These are phyloP conservation scores for Pterostichus niger DNA, from an alignment of 2,888 invertebrate genomes.

Conservation along the genomic window DNA sequence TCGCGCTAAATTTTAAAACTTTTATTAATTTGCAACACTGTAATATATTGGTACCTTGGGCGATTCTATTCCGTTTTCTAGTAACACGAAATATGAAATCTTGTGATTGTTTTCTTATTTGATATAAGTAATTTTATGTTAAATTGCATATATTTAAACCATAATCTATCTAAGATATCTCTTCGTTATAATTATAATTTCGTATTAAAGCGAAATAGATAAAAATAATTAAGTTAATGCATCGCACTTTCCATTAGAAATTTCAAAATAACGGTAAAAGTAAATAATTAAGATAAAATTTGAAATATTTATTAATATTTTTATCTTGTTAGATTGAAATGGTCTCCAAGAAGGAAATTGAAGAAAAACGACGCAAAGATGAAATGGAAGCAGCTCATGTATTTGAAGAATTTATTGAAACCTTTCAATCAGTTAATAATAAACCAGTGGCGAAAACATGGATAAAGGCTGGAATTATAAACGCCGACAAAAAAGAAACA, in stretches of 20 bases:
- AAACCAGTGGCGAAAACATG: conserved; percentile 87
- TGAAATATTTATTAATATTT: background rate
- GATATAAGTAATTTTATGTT: too few species aligned
- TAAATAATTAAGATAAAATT: background rate
- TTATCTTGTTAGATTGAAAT: background rate
- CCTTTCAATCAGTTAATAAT: conserved; percentile 90
- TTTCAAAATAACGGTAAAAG: background rate
- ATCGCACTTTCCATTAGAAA: too few species aligned
- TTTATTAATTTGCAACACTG: too few species aligned
- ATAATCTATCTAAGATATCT: too few species aligned
- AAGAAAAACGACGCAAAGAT: conserved; percentile 89
- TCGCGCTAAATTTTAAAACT: background rate
- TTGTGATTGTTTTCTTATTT: too few species aligned
- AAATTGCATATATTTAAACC: too few species aligned
- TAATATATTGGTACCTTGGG: too few species aligned
- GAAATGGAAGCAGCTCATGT: conserved; percentile 93
- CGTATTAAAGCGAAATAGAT: too few species aligned
- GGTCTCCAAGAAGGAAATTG: conserved; percentile 86
- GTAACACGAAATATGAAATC: too few species aligned
- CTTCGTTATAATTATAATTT: too few species aligned
- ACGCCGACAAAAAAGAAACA: conserved; percentile 92
- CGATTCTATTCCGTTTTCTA: too few species aligned
- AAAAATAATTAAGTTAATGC: too few species aligned
- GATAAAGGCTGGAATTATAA: conserved; percentile 97
- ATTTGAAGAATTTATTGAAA: conserved; percentile 97